Evolutionary conservation across 2,113 vertebrate species (phyloP).

Genomic region (Podocnemis expansa): DNA sequence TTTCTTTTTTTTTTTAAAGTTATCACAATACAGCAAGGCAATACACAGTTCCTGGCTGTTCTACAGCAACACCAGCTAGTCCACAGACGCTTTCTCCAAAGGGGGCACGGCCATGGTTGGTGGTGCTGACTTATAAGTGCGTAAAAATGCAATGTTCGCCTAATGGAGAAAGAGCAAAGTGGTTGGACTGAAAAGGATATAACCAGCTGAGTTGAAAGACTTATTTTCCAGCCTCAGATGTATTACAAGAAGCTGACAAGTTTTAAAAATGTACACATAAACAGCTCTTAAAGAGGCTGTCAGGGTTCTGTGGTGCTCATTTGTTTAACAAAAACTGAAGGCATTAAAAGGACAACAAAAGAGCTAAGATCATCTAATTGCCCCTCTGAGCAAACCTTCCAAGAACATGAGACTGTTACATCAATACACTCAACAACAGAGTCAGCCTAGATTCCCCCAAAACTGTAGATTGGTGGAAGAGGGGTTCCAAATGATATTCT

Average conservation of each 20-base stretch:
- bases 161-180: not conserved
- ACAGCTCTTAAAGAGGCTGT: not conserved
- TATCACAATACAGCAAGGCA: not conserved
- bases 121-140: not conserved
- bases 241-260: not conserved
- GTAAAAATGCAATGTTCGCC: not conserved
- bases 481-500: not conserved
- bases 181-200: not conserved
- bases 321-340: not conserved
- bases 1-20: not conserved
- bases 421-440: not conserved
- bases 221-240: constrained; percentile 20
- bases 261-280: not conserved
- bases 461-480: fast-evolving
- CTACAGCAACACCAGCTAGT: not conserved
- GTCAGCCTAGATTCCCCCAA: not conserved
- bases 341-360: not conserved
- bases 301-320: not conserved
- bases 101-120: not conserved
- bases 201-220: not conserved
- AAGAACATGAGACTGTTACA: not conserved
- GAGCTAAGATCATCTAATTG: not conserved
- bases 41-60: not conserved
- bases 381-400: constrained; percentile 5
- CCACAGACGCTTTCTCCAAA: not conserved